Evolutionary conservation across 1,140 invertebrate species (phyloP), one percentile per base, ranked within the genome.

Genomic region (Drosophila burlai): DNA sequence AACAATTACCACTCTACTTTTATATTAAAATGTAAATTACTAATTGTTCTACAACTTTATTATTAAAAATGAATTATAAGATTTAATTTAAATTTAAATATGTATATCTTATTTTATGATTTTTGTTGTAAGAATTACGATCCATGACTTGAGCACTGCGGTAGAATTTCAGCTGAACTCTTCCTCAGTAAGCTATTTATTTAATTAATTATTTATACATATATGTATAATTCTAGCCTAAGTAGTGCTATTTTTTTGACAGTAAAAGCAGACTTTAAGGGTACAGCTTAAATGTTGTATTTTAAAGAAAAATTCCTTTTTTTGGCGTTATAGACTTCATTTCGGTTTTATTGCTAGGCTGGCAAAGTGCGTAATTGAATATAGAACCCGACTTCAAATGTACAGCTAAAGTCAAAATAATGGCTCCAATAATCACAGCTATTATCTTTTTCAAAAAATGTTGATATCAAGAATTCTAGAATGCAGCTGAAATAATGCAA

Each of bases 271-370:
- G 29, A 18, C 49, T 54, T 18, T 34, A 18, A 9, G 15, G 1
- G 29, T 21, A 36, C 11, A 36, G 3, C 21, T 54, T 36, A 54
- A 54, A 54, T 21, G n/a, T 5, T 16, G 5, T 36, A 21, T 4
- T 15, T 36, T 21, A 54, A 36, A 38, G 9, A 38, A 1, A 36
- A 16, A 42, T 18, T 24, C n/a, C 7, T 31, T 31, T 31, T 8
- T 31, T 3, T 10, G 26, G 2, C 4, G 9, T 15, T 49, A 36
- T 69, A 58, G 18, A 68, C 57, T 59, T 71, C 42, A 72, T 72
- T 50, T 61, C 15, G 15, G 18, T 43, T 43, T 65, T 43, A 61
- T 45, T 34, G 55, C 31, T 16, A 15, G 1, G 16, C 18, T 18
- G 0, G 16, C 9, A 15, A 2, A 2, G 13, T n/a, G 21, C 24